Conservation (phyloP, 2,113 vertebrate genomes). For the Clinocottus analis region DNA sequence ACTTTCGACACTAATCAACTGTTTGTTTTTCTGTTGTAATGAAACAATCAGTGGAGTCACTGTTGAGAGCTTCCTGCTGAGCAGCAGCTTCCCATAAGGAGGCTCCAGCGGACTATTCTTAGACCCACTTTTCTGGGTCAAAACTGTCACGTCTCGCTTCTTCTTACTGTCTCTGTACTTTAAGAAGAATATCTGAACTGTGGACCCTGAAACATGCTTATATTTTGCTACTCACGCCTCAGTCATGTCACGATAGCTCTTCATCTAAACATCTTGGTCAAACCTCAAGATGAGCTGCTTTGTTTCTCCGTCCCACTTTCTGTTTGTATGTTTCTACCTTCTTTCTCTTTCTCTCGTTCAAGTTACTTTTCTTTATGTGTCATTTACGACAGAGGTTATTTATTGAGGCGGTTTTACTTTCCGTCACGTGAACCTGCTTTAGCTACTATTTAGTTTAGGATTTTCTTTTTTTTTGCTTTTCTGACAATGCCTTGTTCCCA, state of each 20-base stretch:
- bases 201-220: not conserved
- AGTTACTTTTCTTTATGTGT: not conserved
- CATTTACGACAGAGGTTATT: not conserved
- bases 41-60: conserved; percentile 27
- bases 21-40: conserved; percentile 7
- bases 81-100: conserved; percentile 43
- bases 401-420: not conserved
- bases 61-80: conserved; percentile 16
- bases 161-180: conserved; percentile 2
- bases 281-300: not conserved
- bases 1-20: not conserved
- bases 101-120: conserved; percentile 67
- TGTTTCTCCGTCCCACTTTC: not conserved
- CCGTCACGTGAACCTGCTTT: not conserved
- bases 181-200: not conserved
- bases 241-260: not conserved
- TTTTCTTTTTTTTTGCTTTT: too few relatives aligned
- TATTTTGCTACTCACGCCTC: not conserved
- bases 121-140: conserved; percentile 75
- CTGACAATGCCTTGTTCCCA: not conserved
- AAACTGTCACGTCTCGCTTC: conserved; percentile 33
- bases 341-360: not conserved
- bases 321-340: not conserved
- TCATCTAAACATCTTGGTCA: not conserved
- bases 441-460: not conserved